A percentile compares a stretch with the other conserved stretches of the same genome.
Evolutionary conservation across 1,140 invertebrate genomes (phyloP).

Genomic region (Lutraria rhynchaena): DNA sequence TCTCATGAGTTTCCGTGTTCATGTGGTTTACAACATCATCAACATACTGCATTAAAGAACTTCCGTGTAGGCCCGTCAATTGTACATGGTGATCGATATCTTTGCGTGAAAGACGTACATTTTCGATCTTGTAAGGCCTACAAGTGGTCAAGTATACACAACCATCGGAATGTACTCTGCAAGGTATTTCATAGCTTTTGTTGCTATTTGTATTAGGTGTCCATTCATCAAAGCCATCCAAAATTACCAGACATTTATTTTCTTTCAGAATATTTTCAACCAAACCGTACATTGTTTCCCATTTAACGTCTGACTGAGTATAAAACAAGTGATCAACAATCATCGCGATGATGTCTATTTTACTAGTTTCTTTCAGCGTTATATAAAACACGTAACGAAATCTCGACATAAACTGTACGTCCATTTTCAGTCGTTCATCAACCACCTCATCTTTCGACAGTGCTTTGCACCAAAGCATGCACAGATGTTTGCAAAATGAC

Average conservation of each 20-base stretch:
- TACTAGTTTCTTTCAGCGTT: neutral
- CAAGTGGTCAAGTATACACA: neutral
- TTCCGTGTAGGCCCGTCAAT: neutral
- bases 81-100: conserved; percentile 3
- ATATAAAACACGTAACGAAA: conserved; percentile 13
- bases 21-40: neutral
- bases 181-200: neutral
- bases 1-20: neutral
- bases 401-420: neutral
- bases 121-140: neutral
- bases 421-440: neutral
- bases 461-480: neutral
- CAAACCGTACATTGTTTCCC: too few species aligned
- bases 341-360: neutral
- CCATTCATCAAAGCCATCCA: conserved; percentile 33
- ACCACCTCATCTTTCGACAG: neutral
- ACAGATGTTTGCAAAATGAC: neutral
- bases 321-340: too few species aligned
- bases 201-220: too few species aligned
- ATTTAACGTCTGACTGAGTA: too few species aligned
- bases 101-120: neutral
- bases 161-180: neutral
- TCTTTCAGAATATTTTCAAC: too few species aligned
- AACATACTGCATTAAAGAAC: neutral
- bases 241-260: conserved; percentile 20